A percentile compares a stretch with the other conserved stretches of the same genome.
Evolutionary conservation across 1,140 invertebrate species (phyloP).

Genomic region (Varroa destructor): DNA sequence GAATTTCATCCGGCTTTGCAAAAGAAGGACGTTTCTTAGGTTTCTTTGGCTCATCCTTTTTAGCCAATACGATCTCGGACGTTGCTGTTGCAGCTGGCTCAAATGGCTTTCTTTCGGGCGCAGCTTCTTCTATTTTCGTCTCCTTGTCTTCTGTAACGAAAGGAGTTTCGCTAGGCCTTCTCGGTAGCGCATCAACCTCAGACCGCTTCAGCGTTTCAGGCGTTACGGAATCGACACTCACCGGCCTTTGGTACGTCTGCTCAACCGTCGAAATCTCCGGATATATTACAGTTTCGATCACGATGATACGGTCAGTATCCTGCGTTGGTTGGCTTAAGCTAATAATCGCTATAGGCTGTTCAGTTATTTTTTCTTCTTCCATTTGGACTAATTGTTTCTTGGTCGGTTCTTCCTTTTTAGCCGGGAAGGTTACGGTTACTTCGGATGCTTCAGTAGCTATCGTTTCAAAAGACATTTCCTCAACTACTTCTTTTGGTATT

Average conservation of each 20-base stretch:
- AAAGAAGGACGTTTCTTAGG: not conserved
- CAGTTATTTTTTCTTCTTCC: not conserved
- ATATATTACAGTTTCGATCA: not conserved
- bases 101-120: not conserved
- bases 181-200: conserved; percentile 3
- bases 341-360: not conserved
- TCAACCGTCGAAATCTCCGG: not conserved
- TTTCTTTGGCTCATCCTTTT: not conserved
- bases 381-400: not conserved
- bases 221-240: not conserved
- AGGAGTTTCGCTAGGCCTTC: not conserved
- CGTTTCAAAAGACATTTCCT: conserved; percentile 2
- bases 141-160: not conserved
- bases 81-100: not conserved
- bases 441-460: not conserved
- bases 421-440: not conserved
- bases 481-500: not conserved
- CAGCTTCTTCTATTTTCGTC: not conserved
- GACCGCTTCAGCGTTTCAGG: not conserved
- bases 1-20: not conserved
- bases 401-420: not conserved
- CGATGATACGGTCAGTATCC: not conserved
- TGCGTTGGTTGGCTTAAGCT: not conserved
- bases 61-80: not conserved
- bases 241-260: not conserved